Evolutionary conservation across 1,140 invertebrate genomes (phyloP).

Genomic region (Steinernema khuongi): DNA sequence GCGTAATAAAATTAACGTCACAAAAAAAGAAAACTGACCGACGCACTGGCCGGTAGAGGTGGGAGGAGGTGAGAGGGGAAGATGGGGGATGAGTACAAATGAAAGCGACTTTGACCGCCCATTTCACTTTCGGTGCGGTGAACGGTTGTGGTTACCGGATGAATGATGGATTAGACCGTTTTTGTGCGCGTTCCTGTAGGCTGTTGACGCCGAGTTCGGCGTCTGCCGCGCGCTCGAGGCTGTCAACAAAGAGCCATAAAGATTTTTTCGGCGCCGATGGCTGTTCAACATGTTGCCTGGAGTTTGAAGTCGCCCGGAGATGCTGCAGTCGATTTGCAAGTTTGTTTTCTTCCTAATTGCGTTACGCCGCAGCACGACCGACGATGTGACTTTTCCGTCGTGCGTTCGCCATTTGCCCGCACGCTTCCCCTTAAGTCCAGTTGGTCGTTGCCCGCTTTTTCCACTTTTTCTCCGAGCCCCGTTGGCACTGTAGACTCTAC

Average conservation of each 20-base stretch:
- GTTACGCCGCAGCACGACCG: background rate
- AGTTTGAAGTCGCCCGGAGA: background rate
- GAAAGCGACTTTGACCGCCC: background rate
- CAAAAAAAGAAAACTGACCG: background rate
- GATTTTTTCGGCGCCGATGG: background rate
- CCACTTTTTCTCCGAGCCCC: too few relatives aligned
- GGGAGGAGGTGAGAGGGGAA: background rate
- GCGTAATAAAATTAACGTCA: conserved; percentile 4
- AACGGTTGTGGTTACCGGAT: conserved; percentile 7
- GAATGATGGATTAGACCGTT: background rate
- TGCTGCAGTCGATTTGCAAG: background rate
- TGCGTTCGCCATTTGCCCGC: too few relatives aligned
- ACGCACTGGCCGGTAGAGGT: background rate
- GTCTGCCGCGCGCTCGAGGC: background rate
- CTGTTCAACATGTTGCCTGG: background rate
- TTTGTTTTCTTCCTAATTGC: conserved; percentile 15
- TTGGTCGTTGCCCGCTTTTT: too few relatives aligned
- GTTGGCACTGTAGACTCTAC: too few relatives aligned
- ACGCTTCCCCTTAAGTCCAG: too few relatives aligned
- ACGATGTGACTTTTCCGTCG: background rate
- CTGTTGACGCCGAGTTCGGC: background rate
- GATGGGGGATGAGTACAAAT: background rate
- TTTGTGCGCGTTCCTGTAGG: background rate
- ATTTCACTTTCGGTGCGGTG: background rate
- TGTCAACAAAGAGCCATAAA: conserved; percentile 11